Base-by-base conservation (phyloP, 2,113 vertebrate genomes). In the Ivindomyrus marchei region DNA sequence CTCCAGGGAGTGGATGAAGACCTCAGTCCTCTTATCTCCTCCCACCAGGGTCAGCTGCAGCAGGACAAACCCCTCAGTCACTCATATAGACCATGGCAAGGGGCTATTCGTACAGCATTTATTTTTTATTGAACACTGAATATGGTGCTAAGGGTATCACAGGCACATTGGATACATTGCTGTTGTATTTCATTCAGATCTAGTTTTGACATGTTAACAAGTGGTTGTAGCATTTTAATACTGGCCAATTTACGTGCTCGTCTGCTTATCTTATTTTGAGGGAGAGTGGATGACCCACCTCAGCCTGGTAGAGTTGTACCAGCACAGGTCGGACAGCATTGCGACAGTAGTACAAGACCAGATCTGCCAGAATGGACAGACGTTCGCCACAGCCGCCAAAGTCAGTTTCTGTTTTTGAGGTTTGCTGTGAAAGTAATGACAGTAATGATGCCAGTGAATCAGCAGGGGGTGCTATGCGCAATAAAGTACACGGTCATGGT, bases 261-360 rank as follows among this genome's bases (percentile, higher is more conserved):
- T 19, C 74, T 19, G 31, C 36, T 80, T 74, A 31, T 74, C n/a
- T 15, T 36, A 11, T 36, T 31, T 15, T 13, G 85, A 0, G 31
- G 47, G 83, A 53, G 62, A 46, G 83, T 88, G 58, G 77, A 50
- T 91, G 1, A 83, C 95, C 91, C 83, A 99, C 98, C 97, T 99
- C 97, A 0, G 97, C 96, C 93, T 98, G 98, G 90, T 99, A 99
- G 89, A 99, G 96, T 94, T 99, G 98, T 92, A 99, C 95, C 83
- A 99, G 96, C 87, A 98, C 92, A 0, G 97, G 97, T 1, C 95
- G 94, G 0, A 94, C 89, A 1, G 98, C 98, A 0, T 97, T 95
- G 89, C 98, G 97, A 91, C 98, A 99, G 92, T 99, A 99, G 92
- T 99, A 99, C 17, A 99, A 96, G 53, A 99, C 95, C 97, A 99